phyloP scores from a whole-genome alignment of 1,140 invertebrate species.

The Microplitis mediator region DNA sequence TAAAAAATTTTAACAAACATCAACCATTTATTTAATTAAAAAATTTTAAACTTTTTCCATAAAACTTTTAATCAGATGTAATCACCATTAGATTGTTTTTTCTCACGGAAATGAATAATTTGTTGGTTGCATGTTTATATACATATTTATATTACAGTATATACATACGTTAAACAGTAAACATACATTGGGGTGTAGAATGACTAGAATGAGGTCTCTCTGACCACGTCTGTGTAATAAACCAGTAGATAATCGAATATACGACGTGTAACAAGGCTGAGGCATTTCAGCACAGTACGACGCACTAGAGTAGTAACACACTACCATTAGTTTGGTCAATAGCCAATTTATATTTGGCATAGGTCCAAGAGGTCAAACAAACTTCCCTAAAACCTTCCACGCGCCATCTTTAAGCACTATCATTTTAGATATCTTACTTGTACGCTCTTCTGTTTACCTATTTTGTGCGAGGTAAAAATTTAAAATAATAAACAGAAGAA shows the following conservation, averaged over 20 bases:
- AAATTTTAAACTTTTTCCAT: too few species aligned
- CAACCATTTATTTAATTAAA: too few species aligned
- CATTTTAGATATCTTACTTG: background rate
- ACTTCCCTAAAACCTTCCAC: constrained; percentile 34
- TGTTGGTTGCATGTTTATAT: background rate
- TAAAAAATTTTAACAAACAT: too few species aligned
- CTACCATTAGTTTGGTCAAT: constrained; percentile 59
- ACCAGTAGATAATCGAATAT: constrained; percentile 59
- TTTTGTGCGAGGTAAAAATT: too few species aligned
- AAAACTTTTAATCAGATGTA: too few species aligned
- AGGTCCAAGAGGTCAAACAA: constrained; percentile 54
- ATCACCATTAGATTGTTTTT: too few species aligned
- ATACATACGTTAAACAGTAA: background rate
- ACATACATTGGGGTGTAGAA: background rate
- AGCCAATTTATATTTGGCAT: constrained; percentile 61
- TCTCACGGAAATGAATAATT: too few species aligned
- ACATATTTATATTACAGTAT: background rate
- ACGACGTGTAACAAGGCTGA: constrained; percentile 55
- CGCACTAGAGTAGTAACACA: constrained; percentile 11
- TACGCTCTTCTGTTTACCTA: too few species aligned
- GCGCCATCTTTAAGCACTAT: background rate
- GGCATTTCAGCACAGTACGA: constrained; percentile 43
- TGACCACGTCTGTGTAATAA: constrained; percentile 44
- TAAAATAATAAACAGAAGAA: too few species aligned
- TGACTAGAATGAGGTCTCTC: background rate